A percentile compares a stretch with the other conserved stretches of the same genome.
Evolutionary conservation across 2,113 vertebrate genomes (phyloP).

Genomic region (Bufo gargarizans): DNA sequence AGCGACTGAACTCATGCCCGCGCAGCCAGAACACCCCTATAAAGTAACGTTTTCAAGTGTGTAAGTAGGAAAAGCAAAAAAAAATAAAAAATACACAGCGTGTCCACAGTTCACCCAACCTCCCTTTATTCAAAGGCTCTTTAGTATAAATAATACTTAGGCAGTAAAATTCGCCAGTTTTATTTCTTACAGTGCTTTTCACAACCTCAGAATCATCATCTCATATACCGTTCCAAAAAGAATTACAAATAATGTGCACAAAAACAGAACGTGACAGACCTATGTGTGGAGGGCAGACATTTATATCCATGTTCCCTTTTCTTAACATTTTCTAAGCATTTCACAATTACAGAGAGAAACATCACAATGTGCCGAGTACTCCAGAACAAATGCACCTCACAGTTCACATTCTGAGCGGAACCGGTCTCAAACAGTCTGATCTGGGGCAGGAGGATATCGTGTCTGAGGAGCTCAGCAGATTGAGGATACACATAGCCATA

Average conservation of each 20-base stretch:
- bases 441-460: too few species aligned
- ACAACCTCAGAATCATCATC: neutral
- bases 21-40: too few species aligned
- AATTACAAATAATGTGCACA: neutral
- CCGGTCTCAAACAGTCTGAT: too few species aligned
- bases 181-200: constrained; percentile 36
- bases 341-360: neutral
- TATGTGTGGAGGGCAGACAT: neutral
- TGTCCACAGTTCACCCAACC: neutral
- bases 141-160: neutral
- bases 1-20: too few species aligned
- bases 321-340: constrained; percentile 6
- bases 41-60: neutral
- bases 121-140: neutral
- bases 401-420: neutral
- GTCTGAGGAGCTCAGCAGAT: too few species aligned
- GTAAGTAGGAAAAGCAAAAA: neutral
- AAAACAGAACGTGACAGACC: neutral
- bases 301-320: constrained; percentile 35
- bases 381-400: too few species aligned
- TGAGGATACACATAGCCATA: too few species aligned
- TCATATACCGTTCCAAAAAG: neutral
- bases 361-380: neutral
- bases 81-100: neutral
- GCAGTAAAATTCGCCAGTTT: constrained; percentile 3